These are phyloP conservation scores for Coregonus clupeaformis DNA, from an alignment of 2,113 vertebrate genomes.

Conservation along the genomic window DNA sequence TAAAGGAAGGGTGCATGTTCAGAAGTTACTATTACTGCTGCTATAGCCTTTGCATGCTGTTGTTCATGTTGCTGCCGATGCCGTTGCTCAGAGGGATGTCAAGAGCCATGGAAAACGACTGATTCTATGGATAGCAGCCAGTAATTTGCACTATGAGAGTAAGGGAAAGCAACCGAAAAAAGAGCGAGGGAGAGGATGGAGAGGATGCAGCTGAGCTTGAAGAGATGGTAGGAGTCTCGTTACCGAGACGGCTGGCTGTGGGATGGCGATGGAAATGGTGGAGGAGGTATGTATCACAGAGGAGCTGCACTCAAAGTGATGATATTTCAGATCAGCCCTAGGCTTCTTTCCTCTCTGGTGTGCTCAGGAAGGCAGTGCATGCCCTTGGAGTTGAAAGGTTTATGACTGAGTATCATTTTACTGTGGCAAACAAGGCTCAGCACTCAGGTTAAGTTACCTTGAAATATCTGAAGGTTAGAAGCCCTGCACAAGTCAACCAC, in stretches of 20 bases:
- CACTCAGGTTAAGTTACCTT: conserved; percentile 31
- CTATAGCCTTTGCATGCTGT: too few species aligned
- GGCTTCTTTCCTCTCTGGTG: conserved; percentile 5
- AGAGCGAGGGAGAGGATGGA: not conserved
- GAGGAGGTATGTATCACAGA: conserved; percentile 3
- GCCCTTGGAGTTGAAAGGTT: conserved; percentile 43
- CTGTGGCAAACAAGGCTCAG: conserved; percentile 26
- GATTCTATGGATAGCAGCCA: too few species aligned
- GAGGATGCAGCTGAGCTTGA: not conserved
- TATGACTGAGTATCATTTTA: conserved; percentile 37
- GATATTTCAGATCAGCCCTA: conserved; percentile 40
- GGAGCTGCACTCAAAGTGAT: conserved; percentile 20
- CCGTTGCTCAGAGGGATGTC: too few species aligned
- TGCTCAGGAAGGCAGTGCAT: conserved; percentile 16
- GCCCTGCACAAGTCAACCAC: not conserved
- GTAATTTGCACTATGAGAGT: not conserved
- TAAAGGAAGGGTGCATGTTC: conserved; percentile 6
- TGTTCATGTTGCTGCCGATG: too few species aligned
- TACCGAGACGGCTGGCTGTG: conserved; percentile 4
- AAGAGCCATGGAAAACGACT: too few species aligned
- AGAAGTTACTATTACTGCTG: conserved; percentile 1
- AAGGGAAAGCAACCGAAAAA: not conserved
- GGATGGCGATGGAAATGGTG: not conserved
- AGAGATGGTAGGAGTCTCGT: conserved; percentile 12
- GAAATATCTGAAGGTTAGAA: conserved; percentile 32